These are phyloP conservation scores for Ephialtes manifestator DNA, from an alignment of 2,888 invertebrate species.

Conservation along the genomic window DNA sequence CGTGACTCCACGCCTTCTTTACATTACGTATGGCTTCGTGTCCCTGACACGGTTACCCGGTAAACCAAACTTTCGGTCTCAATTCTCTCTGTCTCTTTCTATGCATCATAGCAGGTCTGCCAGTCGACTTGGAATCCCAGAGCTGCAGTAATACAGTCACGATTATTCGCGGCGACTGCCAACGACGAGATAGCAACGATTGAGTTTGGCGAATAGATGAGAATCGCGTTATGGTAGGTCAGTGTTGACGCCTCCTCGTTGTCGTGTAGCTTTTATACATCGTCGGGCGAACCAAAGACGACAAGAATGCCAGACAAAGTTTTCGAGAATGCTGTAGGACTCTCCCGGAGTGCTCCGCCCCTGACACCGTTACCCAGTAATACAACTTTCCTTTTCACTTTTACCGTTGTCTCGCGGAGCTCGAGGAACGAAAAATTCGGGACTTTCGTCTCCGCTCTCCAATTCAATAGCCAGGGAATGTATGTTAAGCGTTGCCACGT, in stretches of 20 bases:
- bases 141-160: conserved; percentile 18
- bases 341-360: conserved; percentile 73
- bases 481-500: not conserved
- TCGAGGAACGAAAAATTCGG: conserved; percentile 28
- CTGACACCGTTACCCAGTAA: conserved; percentile 84
- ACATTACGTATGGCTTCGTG: conserved; percentile 64
- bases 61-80: conserved; percentile 84
- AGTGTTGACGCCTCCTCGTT: conserved; percentile 53
- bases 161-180: conserved; percentile 44
- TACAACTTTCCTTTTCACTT: conserved; percentile 84
- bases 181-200: conserved; percentile 49
- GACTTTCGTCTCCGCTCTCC: not conserved
- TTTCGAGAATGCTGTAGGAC: conserved; percentile 11
- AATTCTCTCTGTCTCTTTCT: conserved; percentile 69
- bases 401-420: conserved; percentile 74
- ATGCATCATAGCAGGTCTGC: conserved; percentile 4
- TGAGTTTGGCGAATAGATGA: conserved; percentile 65
- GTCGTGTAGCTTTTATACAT: conserved; percentile 1
- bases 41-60: conserved; percentile 84
- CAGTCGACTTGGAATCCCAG: not conserved
- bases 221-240: conserved; percentile 65
- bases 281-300: conserved; percentile 39
- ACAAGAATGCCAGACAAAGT: conserved; percentile 20
- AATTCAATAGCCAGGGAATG: not conserved
- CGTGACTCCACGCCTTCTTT: conserved; percentile 30